Evolutionary conservation across 2,888 invertebrate species (phyloP).

Genomic region (Tortricodes alternella): DNA sequence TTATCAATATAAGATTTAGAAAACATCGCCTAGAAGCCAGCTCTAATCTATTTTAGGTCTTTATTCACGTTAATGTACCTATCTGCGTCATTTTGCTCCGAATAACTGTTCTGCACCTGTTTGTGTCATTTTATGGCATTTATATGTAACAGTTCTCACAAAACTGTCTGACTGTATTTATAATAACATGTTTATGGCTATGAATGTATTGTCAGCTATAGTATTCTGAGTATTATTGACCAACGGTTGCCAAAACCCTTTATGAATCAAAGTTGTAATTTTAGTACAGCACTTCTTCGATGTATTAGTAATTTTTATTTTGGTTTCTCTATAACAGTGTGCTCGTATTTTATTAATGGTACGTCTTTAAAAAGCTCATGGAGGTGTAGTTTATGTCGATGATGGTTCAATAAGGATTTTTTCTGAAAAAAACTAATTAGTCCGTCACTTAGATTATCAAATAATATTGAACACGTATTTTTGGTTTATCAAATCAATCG

Average conservation of each 20-base stretch:
- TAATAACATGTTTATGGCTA: slow-evolving; percentile 6
- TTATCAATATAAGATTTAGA: no score
- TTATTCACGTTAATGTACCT: neutral
- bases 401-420: no score
- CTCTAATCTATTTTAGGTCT: neutral
- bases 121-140: slow-evolving; percentile 3
- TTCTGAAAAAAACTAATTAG: no score
- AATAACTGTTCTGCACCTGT: slow-evolving; percentile 15
- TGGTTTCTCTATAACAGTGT: neutral
- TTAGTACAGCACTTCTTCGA: neutral
- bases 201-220: slow-evolving; percentile 4
- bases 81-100: slow-evolving; percentile 10
- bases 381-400: no score
- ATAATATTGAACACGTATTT: no score
- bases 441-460: no score
- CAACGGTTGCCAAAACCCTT: slow-evolving; percentile 15
- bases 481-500: no score
- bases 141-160: neutral
- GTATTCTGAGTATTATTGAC: slow-evolving; percentile 14
- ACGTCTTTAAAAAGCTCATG: no score
- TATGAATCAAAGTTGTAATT: slow-evolving; percentile 25
- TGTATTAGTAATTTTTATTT: slow-evolving; percentile 14
- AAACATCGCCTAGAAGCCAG: no score
- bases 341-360: no score
- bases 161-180: slow-evolving; percentile 8